Conservation (phyloP, 2,113 vertebrate genomes). For the Passerina amoena region DNA sequence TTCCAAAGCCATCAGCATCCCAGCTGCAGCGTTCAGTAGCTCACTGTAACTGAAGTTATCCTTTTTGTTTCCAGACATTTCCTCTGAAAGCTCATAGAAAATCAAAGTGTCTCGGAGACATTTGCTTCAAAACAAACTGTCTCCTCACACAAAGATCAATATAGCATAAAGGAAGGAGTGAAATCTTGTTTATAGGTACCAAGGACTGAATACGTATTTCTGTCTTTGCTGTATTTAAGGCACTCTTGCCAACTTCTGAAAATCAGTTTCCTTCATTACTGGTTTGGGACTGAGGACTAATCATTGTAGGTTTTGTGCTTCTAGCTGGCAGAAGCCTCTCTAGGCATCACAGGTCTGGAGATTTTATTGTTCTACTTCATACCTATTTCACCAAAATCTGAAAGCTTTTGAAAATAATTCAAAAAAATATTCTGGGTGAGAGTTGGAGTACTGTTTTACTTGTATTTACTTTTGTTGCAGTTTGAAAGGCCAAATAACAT, state of each 20-base stretch:
- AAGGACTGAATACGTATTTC: not conserved
- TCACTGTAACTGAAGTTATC: not conserved
- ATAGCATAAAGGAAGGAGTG: not conserved
- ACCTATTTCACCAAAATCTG: not conserved
- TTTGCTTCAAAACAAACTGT: not conserved
- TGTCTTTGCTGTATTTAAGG: not conserved
- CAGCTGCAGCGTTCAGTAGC: rapidly evolving
- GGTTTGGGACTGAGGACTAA: not conserved
- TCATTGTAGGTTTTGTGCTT: not conserved
- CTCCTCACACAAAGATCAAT: not conserved
- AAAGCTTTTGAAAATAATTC: not conserved
- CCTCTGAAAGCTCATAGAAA: not conserved
- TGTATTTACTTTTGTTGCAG: not conserved
- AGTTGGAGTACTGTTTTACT: not conserved
- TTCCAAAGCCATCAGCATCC: not conserved
- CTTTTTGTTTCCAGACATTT: not conserved
- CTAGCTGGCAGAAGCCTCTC: not conserved
- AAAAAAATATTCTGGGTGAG: not conserved
- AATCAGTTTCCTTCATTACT: not conserved
- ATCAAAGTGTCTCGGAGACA: not conserved
- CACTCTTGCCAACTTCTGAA: not conserved
- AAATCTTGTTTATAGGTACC: not conserved
- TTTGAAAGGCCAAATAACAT: not conserved
- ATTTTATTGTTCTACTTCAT: not conserved
- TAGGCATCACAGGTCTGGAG: not conserved